Conservation (phyloP, 1,140 invertebrate species). For the Drosophila miranda region DNA sequence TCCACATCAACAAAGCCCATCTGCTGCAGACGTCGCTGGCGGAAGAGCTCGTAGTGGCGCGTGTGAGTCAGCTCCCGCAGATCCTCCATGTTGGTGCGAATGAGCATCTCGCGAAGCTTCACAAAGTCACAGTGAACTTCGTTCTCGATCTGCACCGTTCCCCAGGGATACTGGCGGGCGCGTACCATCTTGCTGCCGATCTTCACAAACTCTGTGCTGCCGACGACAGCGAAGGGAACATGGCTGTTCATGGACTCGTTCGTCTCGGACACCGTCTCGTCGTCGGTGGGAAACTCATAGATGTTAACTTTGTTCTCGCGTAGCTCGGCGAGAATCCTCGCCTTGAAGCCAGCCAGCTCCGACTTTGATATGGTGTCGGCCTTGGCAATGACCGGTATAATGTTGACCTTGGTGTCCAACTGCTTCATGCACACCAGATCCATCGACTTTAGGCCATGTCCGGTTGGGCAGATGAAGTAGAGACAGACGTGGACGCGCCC, state of each 20-base stretch:
- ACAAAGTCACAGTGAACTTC: constrained; percentile 99
- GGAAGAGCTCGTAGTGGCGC: constrained; percentile 97
- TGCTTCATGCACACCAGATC: constrained; percentile 99
- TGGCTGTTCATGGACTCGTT: constrained; percentile 96
- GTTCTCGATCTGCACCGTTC: constrained; percentile 99
- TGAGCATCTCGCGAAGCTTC: constrained; percentile 98
- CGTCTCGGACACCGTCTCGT: constrained; percentile 95
- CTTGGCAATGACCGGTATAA: constrained; percentile 99
- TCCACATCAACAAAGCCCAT: constrained; percentile 98
- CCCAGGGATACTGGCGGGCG: constrained; percentile 99
- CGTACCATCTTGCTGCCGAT: constrained; percentile 98
- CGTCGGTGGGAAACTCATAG: constrained; percentile 98
- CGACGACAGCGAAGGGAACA: constrained; percentile 99
- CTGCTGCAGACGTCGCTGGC: constrained; percentile 95
- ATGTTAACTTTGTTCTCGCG: constrained; percentile 95
- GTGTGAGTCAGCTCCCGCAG: constrained; percentile 98
- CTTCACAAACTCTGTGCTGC: constrained; percentile 98
- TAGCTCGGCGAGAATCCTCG: constrained; percentile 93
- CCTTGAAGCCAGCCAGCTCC: constrained; percentile 98
- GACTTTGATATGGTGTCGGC: constrained; percentile 99
- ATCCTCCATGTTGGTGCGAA: constrained; percentile 99
- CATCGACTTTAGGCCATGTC: constrained; percentile 94
- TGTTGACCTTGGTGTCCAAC: constrained; percentile 98
- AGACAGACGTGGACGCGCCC: constrained; percentile 97
- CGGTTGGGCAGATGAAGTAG: constrained; percentile 99